Base-by-base conservation (phyloP, 2,797 vertebrate species). In the Alosa sapidissima region DNA sequence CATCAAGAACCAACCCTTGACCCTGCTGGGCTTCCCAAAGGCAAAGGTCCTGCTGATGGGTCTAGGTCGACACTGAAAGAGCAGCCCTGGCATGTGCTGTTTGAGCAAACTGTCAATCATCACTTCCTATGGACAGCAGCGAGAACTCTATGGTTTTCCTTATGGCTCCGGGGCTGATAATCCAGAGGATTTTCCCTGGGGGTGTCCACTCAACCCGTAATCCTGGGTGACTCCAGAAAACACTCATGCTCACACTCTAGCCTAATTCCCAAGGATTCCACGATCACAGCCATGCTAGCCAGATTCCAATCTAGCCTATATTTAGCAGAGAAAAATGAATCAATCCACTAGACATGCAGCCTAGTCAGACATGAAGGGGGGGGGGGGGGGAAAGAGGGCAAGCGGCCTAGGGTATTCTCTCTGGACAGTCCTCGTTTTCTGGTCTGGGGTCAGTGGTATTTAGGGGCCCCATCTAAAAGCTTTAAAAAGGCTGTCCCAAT, bases 371-470 rank as follows among this genome's bases (percentile, higher is more conserved):
- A 48, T 48, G 51, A 13, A 16, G n/a, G 36, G 51, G 16, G 36
- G 21, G 81, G 84, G 65, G 60, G 78, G 85, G 84, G 72, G 84
- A 49, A 7, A 7, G n/a, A 72, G 85, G 81, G 47, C 49, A 49
- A 85, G 86, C 72, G 19, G 72, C 16, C 41, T 78, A 3, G 88
- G 88, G 85, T 89, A 83, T 87, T 88, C 85, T 87, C 55, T 45
- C 33, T 28, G 75, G 85, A 89, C 87, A 89, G 88, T 81, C 52
- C 48, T 78, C 84, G 78, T 88, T 89, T 86, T 87, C 84, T 62
- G 24, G 62, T 72, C 65, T 28, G 11, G 45, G 81, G 33, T 55
- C 78, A 55, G 58, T 24, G n/a, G 19, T 11, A 82, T 78, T 87
- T 85, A 87, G 83, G 24, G 84, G 81, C 24, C 1, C 52, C 83